Evolutionary conservation across 2,888 invertebrate species (phyloP).

Genomic region (Tipula helvola): DNA sequence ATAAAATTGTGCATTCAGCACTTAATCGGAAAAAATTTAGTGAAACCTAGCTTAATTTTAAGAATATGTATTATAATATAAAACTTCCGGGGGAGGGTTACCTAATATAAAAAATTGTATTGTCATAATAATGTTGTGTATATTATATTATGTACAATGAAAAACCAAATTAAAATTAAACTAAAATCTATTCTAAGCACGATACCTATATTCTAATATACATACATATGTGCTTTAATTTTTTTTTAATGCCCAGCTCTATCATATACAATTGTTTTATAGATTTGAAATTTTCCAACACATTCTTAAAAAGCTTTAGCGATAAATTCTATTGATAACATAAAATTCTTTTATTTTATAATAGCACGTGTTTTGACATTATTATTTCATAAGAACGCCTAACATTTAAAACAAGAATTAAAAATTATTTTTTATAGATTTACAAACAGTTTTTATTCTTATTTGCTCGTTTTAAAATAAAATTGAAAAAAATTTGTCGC

Average conservation of each 20-base stretch:
- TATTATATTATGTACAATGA: no score
- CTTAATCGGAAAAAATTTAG: neutral
- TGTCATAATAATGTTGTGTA: no score
- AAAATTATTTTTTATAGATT: neutral
- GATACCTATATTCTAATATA: neutral
- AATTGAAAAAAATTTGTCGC: neutral
- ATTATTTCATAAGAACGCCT: neutral
- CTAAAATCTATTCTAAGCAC: neutral
- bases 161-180: neutral
- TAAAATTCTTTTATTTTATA: neutral
- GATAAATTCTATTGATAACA: neutral
- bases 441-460: neutral
- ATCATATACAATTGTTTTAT: neutral
- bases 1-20: neutral
- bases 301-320: neutral
- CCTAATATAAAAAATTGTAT: neutral
- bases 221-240: neutral
- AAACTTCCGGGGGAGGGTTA: neutral
- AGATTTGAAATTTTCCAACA: neutral
- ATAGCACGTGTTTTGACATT: neutral
- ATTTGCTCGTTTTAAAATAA: neutral
- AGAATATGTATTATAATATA: neutral
- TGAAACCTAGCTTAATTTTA: neutral
- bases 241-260: neutral
- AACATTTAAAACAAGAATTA: neutral